A percentile compares a stretch with the other conserved stretches of the same genome.
Evolutionary conservation across 2,888 invertebrate species (phyloP).

Genomic region (Capitulum mitella): DNA sequence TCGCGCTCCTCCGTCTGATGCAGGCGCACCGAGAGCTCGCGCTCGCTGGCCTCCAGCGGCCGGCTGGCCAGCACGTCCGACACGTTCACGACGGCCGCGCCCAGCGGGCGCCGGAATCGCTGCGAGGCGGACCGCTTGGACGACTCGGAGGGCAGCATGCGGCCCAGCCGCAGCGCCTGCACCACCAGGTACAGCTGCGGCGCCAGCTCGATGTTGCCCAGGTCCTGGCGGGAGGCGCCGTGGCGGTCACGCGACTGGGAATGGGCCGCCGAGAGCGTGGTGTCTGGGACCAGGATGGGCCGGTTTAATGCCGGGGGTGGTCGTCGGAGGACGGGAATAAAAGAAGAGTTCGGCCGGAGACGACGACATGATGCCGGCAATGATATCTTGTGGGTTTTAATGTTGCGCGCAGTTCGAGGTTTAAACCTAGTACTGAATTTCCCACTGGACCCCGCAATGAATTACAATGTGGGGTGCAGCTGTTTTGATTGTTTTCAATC

Average conservation of each 20-base stretch:
- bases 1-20: slow-evolving; percentile 59
- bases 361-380: background rate
- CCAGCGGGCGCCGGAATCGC: slow-evolving; percentile 56
- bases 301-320: too few species aligned
- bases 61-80: slow-evolving; percentile 49
- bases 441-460: too few species aligned
- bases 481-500: too few species aligned
- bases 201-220: slow-evolving; percentile 74
- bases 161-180: slow-evolving; percentile 81
- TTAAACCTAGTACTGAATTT: too few species aligned
- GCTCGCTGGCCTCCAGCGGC: slow-evolving; percentile 15
- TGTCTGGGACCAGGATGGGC: too few species aligned
- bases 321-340: too few species aligned
- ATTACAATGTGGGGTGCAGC: too few species aligned
- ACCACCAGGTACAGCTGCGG: slow-evolving; percentile 81
- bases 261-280: too few species aligned
- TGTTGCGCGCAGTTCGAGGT: too few species aligned
- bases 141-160: slow-evolving; percentile 49
- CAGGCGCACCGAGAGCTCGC: slow-evolving; percentile 54
- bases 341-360: too few species aligned
- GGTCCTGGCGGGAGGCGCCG: slow-evolving; percentile 51
- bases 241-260: too few species aligned
- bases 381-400: too few species aligned
- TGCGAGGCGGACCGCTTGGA: background rate
- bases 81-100: slow-evolving; percentile 72